Conservation (phyloP, 1,140 invertebrate species). For the Bombus vancouverensis region DNA sequence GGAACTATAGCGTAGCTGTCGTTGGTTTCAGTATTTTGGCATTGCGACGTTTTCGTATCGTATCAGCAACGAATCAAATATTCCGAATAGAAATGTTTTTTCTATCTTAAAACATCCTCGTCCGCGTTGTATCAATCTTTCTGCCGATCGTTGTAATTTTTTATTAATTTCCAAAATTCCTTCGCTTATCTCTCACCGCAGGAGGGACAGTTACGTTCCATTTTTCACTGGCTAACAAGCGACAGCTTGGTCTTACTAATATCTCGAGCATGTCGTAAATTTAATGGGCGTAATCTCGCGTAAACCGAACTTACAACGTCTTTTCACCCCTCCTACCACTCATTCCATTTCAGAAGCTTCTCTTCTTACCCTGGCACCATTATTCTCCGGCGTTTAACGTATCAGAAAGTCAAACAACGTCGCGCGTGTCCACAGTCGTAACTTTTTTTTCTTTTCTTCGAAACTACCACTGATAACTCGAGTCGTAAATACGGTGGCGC, state of each 20-base stretch:
- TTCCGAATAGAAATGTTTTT: too few relatives aligned
- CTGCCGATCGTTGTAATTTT: too few relatives aligned
- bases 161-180: not conserved
- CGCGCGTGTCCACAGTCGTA: slow-evolving; percentile 7
- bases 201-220: not conserved
- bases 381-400: slow-evolving; percentile 26
- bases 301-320: slow-evolving; percentile 26
- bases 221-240: slow-evolving; percentile 47
- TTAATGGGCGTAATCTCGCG: slow-evolving; percentile 24
- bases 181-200: not conserved
- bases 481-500: not conserved
- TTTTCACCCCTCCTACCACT: not conserved
- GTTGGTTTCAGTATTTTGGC: too few relatives aligned
- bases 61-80: too few relatives aligned
- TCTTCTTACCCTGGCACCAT: slow-evolving; percentile 16
- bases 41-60: too few relatives aligned
- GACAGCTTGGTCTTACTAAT: slow-evolving; percentile 26
- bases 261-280: slow-evolving; percentile 45
- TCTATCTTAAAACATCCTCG: fast-evolving
- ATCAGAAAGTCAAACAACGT: not conserved
- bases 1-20: too few relatives aligned
- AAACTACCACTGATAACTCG: slow-evolving; percentile 4
- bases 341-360: not conserved
- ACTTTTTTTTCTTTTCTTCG: not conserved
- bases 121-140: too few relatives aligned